These are phyloP conservation scores for Venustaconcha ellipsiformis DNA, from an alignment of 1,140 invertebrate genomes.

Conservation along the genomic window DNA sequence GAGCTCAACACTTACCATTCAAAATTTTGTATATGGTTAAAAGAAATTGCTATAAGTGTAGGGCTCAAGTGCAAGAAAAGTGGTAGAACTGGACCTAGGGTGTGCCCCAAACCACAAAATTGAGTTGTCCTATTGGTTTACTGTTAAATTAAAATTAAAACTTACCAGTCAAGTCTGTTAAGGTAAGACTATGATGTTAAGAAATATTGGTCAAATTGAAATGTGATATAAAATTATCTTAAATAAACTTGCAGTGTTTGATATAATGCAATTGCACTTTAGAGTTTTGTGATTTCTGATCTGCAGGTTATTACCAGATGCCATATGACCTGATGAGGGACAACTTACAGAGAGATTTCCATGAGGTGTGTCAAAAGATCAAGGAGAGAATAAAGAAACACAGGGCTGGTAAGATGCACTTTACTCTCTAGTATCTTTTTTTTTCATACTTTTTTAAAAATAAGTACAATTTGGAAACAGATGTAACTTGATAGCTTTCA, in stretches of 20 bases:
- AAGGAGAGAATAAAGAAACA: constrained; percentile 35
- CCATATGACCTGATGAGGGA: constrained; percentile 58
- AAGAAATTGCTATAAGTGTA: too few species aligned
- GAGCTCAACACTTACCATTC: too few species aligned
- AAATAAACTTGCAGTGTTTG: too few species aligned
- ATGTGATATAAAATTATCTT: not conserved
- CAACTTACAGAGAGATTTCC: constrained; percentile 54
- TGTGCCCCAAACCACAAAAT: constrained; percentile 8
- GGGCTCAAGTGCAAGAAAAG: too few species aligned
- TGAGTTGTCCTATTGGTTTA: constrained; percentile 14
- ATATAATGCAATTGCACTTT: too few species aligned
- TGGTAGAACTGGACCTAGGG: too few species aligned
- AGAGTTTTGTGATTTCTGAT: not conserved
- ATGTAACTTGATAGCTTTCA: too few species aligned
- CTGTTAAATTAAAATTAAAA: not conserved
- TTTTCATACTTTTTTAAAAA: too few species aligned
- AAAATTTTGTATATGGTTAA: too few species aligned
- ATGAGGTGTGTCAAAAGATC: constrained; percentile 52
- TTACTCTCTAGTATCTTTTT: too few species aligned
- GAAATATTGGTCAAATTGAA: not conserved
- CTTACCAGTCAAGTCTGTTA: not conserved
- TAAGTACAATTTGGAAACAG: too few species aligned
- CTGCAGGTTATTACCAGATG: constrained; percentile 61
- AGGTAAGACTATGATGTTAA: not conserved
- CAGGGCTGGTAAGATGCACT: too few species aligned